phyloP scores from a whole-genome alignment of 2,888 invertebrate genomes.

The Tenthredo scrophulariae region DNA sequence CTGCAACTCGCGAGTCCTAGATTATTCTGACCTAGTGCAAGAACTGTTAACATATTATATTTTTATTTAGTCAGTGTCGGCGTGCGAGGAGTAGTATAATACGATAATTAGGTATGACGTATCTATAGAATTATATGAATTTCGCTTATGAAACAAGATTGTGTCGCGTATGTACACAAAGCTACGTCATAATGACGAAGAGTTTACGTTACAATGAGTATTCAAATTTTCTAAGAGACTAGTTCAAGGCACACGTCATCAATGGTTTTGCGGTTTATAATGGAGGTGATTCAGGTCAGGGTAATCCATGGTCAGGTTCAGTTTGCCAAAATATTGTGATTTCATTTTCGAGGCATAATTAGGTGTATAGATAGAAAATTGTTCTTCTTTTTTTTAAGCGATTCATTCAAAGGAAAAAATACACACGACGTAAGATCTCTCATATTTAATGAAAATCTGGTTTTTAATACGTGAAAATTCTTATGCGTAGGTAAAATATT shows the following conservation, averaged over 20 bases:
- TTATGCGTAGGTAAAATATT: not conserved
- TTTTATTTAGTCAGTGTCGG: not conserved
- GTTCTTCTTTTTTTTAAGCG: not conserved
- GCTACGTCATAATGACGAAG: not conserved
- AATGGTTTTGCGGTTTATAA: not conserved
- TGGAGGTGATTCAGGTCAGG: not conserved
- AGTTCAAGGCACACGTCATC: slow-evolving; percentile 21
- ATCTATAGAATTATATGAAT: not conserved
- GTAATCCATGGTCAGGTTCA: slow-evolving; percentile 17
- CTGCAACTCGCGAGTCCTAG: not conserved
- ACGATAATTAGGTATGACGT: not conserved
- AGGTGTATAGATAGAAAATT: not conserved
- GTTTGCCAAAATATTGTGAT: not conserved
- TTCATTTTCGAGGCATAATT: not conserved
- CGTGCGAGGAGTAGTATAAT: not conserved
- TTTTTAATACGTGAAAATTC: not conserved
- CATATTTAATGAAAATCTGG: too few relatives aligned
- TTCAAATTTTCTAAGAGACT: slow-evolving; percentile 1
- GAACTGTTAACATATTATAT: not conserved
- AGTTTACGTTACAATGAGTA: not conserved
- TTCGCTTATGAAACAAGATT: not conserved
- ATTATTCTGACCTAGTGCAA: slow-evolving; percentile 22
- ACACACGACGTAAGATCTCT: too few relatives aligned
- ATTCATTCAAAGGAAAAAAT: not conserved
- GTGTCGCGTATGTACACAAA: not conserved